Conservation (phyloP, 2,113 vertebrate genomes). For the Chaenogobius annularis region DNA sequence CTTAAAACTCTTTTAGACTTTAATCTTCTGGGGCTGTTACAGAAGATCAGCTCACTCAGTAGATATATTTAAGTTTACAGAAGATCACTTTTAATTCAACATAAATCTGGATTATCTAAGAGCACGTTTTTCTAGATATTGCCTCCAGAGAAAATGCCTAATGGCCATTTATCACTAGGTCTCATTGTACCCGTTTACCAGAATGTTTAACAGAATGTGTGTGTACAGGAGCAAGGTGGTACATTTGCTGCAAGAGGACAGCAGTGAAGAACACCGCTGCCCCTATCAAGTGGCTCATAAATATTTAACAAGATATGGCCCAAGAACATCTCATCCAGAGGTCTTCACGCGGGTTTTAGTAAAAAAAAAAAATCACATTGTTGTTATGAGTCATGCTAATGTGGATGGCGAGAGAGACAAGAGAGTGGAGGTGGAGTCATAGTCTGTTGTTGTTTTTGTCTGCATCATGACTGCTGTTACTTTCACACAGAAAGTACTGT, state of each 20-base stretch:
- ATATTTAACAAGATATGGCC: conserved; percentile 75
- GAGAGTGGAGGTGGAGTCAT: conserved; percentile 9
- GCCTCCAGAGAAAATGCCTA: conserved; percentile 35
- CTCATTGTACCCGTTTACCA: conserved; percentile 23
- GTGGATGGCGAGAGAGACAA: conserved; percentile 14
- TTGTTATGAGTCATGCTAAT: conserved; percentile 47
- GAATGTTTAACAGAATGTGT: background rate
- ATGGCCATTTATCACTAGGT: conserved; percentile 42
- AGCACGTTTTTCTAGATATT: conserved; percentile 1
- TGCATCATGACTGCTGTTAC: conserved; percentile 34
- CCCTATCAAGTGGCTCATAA: conserved; percentile 76
- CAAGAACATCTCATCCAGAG: conserved; percentile 57
- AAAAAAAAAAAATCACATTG: conserved; percentile 54
- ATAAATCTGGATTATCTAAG: background rate
- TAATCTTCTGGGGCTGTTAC: background rate
- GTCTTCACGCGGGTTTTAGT: conserved; percentile 68
- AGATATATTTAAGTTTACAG: background rate
- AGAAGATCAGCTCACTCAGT: background rate
- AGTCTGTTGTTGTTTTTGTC: conserved; percentile 47
- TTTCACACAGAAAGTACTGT: conserved; percentile 27
- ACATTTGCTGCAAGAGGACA: conserved; percentile 47
- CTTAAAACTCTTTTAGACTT: background rate
- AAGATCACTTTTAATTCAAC: background rate
- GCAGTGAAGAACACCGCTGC: conserved; percentile 51
- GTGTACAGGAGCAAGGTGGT: conserved; percentile 27